Evolutionary conservation across 2,113 vertebrate genomes (phyloP).

Genomic region (Zootoca vivipara): DNA sequence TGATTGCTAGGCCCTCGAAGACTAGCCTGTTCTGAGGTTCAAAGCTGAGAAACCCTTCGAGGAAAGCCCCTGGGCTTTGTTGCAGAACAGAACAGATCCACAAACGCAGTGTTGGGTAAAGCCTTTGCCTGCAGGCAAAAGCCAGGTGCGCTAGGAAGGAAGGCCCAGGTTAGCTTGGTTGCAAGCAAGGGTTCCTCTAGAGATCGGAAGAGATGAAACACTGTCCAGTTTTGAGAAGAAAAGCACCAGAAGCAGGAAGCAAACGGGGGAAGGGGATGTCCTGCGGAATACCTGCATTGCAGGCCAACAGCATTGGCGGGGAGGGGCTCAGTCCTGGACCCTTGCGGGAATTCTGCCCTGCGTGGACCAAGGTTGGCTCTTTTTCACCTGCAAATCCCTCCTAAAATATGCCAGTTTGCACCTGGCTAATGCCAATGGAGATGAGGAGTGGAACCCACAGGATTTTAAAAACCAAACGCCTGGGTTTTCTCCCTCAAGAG

Average conservation of each 20-base stretch:
- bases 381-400: not conserved
- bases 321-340: not conserved
- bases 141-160: not conserved
- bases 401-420: not conserved
- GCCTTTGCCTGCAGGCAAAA: not conserved
- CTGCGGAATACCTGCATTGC: not conserved
- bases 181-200: not conserved
- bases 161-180: not conserved
- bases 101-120: not conserved
- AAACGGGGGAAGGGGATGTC: rapidly evolving
- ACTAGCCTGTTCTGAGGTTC: not conserved
- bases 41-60: not conserved
- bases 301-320: not conserved
- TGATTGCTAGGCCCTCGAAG: too few relatives aligned
- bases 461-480: not conserved
- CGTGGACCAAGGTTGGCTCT: not conserved
- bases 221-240: not conserved
- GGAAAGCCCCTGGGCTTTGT: not conserved
- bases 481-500: not conserved
- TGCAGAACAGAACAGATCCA: not conserved
- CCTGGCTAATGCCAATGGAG: not conserved
- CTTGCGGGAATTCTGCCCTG: not conserved
- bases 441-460: not conserved
- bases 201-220: not conserved
- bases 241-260: too few relatives aligned